Evolutionary conservation across 2,797 vertebrate species (phyloP).

Genomic region (Cryptoblepharus egeriae): DNA sequence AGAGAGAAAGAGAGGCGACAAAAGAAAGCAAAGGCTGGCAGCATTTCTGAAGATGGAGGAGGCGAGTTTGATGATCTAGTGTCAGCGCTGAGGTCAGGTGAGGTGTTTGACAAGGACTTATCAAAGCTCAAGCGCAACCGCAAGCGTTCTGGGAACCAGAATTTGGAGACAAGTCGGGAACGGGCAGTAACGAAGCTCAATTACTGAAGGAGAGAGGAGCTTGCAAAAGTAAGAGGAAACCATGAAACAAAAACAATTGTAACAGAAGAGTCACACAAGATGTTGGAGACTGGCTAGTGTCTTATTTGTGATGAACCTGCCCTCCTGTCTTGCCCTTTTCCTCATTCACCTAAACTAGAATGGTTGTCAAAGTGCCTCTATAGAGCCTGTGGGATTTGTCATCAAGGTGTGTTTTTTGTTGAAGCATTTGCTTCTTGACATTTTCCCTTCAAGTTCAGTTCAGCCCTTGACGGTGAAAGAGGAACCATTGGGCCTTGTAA

Average conservation of each 20-base stretch:
- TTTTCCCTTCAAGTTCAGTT: constrained; percentile 44
- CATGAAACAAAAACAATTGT: neutral
- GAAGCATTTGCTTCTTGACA: constrained; percentile 11
- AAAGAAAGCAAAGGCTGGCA: constrained; percentile 81
- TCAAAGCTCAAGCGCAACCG: constrained; percentile 96
- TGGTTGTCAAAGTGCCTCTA: constrained; percentile 71
- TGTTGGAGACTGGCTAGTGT: constrained; percentile 45
- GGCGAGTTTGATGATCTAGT: constrained; percentile 97
- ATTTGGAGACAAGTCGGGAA: constrained; percentile 88
- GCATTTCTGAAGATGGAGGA: constrained; percentile 87
- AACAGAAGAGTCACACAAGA: constrained; percentile 54
- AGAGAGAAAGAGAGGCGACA: constrained; percentile 89
- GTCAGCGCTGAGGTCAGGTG: constrained; percentile 91
- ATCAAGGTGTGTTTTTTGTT: constrained; percentile 19
- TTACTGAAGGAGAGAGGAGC: constrained; percentile 79
- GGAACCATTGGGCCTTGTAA: constrained; percentile 38
- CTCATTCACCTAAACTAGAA: constrained; percentile 50
- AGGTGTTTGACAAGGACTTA: constrained; percentile 98
- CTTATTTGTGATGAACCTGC: constrained; percentile 41
- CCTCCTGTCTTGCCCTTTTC: constrained; percentile 54
- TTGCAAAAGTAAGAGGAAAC: neutral
- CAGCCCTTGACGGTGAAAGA: constrained; percentile 32
- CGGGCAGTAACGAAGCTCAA: constrained; percentile 90
- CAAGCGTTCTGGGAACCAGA: constrained; percentile 91
- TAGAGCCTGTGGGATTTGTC: constrained; percentile 43